Evolutionary conservation across 2,113 vertebrate species (phyloP), one percentile per base, ranked within the genome.

Genomic region (Scortum barcoo): DNA sequence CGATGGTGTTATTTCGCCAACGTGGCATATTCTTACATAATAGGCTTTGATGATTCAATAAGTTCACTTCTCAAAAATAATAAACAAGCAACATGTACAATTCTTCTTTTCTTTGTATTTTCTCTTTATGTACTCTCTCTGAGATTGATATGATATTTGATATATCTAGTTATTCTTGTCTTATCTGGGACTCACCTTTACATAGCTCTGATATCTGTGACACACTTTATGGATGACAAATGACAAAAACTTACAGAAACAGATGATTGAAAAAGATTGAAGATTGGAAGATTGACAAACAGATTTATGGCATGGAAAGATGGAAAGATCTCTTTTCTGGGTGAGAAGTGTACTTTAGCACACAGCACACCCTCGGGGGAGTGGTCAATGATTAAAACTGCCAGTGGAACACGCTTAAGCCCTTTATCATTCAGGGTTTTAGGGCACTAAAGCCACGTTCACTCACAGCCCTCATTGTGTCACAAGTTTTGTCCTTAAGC

Each of bases 361-460:
- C 62, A 6, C 13, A 30, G 70, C 24, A n/a, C 72, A 7, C 83
- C 80, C 62, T 24, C 1, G 0, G 40, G 86, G 90, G 92, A 74
- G 91, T 86, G 92, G 89, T 81, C 65, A 72, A 54, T 75, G 66
- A 73, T 81, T 87, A 89, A 92, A 91, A 90, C 82, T 8, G 1
- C 40, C n/a, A n/a, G 67, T 16, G 2, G 26, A 54, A 22, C 6
- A 78, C 44, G 65, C n/a, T 44, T 72, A 44, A 66, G 42, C 33
- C 50, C 33, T 83, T 83, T 56, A 71, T 80, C 65, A 19, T 44
- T 33, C 14, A 48, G 28, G 19, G 28, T 50, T 79, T 53, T 20
- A 61, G 44, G 46, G 12, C 44, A 24, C 28, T 22, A 0, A 68
- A 36, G 40, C 26, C 36, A 42, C 17, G 3, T 63, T 33, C 5